phyloP scores from a whole-genome alignment of 2,797 vertebrate species.

The Pangasius larnaudii region DNA sequence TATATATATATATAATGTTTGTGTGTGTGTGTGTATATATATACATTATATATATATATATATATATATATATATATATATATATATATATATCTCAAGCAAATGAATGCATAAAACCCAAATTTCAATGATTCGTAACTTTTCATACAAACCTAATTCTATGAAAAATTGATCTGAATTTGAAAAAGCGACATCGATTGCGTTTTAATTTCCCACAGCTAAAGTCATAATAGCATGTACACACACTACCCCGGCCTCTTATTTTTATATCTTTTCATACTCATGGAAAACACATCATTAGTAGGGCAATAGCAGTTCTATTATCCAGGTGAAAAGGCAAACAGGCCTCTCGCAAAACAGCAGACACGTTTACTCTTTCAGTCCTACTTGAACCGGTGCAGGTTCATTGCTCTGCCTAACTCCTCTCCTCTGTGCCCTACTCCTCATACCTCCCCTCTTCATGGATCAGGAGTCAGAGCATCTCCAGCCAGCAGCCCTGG shows the following conservation, averaged over 20 bases:
- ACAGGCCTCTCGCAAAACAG: background rate
- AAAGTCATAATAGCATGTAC: background rate
- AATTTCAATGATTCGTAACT: background rate
- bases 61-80: too few species aligned
- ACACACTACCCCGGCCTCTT: too few species aligned
- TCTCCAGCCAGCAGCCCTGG: conserved; percentile 53
- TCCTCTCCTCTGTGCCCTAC: conserved; percentile 33
- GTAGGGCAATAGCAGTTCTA: background rate
- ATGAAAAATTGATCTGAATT: background rate
- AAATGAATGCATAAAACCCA: background rate
- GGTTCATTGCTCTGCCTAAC: conserved; percentile 41
- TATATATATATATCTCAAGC: background rate
- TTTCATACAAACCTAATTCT: background rate
- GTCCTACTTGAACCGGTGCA: conserved; percentile 12
- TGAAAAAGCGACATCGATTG: background rate
- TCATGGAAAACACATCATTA: background rate
- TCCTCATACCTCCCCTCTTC: conserved; percentile 48
- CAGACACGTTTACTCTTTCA: background rate
- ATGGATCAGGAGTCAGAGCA: conserved; percentile 56
- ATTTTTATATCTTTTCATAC: background rate
- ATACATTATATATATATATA: too few species aligned
- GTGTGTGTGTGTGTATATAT: too few species aligned
- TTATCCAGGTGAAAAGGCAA: background rate
- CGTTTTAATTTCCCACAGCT: background rate
- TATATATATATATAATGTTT: background rate